phyloP scores from a whole-genome alignment of 2,113 vertebrate species.

The Mesocricetus auratus region DNA sequence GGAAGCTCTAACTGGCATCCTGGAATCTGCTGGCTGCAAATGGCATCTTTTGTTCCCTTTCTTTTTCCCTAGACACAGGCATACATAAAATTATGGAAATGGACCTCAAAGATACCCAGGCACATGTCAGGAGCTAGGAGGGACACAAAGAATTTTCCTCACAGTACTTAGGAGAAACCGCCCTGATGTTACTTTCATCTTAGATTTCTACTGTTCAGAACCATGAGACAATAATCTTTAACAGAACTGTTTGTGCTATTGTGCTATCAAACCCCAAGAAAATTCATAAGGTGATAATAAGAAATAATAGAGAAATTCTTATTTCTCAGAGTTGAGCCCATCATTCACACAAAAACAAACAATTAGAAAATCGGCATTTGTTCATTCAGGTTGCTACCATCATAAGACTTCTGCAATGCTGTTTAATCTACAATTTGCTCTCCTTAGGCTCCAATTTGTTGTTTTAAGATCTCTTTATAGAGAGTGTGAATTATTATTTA shows the following conservation, averaged over 20 bases:
- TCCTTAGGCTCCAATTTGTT: not conserved
- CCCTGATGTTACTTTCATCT: accelerated
- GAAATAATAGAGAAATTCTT: not conserved
- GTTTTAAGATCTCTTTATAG: not conserved
- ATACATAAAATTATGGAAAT: not conserved
- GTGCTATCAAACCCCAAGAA: not conserved
- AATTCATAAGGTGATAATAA: not conserved
- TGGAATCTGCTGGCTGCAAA: not conserved
- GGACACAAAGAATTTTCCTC: not conserved
- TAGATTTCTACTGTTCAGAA: not conserved
- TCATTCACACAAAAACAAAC: not conserved
- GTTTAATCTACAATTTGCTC: not conserved
- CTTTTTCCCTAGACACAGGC: not conserved
- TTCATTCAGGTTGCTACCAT: not conserved
- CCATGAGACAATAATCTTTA: not conserved
- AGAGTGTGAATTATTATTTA: not conserved
- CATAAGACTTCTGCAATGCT: not conserved
- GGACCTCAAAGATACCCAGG: too few relatives aligned
- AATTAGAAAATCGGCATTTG: not conserved
- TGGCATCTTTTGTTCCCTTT: not conserved
- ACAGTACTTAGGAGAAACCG: accelerated
- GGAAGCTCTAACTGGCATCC: not conserved
- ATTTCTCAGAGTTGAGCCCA: not conserved
- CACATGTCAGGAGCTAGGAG: not conserved
- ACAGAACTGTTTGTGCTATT: not conserved